These are phyloP conservation scores for Diadegma fenestrale DNA, from an alignment of 2,888 invertebrate species.

Conservation along the genomic window DNA sequence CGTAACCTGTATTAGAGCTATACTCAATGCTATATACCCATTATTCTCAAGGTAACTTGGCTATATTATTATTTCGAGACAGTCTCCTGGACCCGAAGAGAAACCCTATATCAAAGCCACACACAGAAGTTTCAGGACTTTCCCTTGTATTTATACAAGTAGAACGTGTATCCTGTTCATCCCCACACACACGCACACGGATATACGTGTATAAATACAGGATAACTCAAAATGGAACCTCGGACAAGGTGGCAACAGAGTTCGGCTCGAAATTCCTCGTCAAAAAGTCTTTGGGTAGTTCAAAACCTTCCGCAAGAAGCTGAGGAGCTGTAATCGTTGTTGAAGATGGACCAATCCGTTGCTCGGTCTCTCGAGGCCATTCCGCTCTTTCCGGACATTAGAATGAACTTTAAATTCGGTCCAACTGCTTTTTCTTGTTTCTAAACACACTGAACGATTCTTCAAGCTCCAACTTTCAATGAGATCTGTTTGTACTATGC, in stretches of 20 bases:
- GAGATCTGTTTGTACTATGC: not conserved
- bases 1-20: conserved; percentile 17
- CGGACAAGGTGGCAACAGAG: not conserved
- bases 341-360: not conserved
- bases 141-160: conserved; percentile 47
- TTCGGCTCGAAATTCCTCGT: not conserved
- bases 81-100: conserved; percentile 10
- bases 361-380: not conserved
- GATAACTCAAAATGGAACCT: not conserved
- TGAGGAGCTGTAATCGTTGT: not conserved
- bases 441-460: not conserved
- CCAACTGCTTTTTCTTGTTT: not conserved
- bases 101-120: not conserved
- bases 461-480: not conserved
- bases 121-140: conserved; percentile 14
- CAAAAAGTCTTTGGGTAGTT: not conserved
- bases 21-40: conserved; percentile 17
- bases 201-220: conserved; percentile 4
- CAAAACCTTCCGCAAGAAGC: not conserved
- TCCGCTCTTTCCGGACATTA: not conserved
- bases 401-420: too few species aligned
- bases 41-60: conserved; percentile 16
- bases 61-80: conserved; percentile 50
- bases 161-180: not conserved
- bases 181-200: not conserved